These are phyloP conservation scores for Sarcophaga bullata DNA, from an alignment of 1,140 invertebrate genomes.

Conservation along the genomic window DNA sequence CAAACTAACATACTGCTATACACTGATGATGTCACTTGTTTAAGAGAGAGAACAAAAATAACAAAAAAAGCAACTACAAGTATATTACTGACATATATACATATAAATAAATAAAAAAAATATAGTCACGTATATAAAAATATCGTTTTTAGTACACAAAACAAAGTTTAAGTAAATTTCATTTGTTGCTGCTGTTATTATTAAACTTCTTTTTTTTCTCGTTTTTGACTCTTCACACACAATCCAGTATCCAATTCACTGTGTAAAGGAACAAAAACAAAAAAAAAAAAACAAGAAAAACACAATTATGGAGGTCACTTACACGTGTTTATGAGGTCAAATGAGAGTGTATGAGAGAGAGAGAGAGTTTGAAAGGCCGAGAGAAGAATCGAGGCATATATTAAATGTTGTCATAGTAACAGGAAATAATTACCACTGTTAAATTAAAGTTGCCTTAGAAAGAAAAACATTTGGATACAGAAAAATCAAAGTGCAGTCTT, in stretches of 20 bases:
- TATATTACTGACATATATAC: not conserved
- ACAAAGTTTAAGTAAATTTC: not conserved
- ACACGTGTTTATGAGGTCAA: slow-evolving; percentile 23
- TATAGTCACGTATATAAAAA: not conserved
- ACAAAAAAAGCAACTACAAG: not conserved
- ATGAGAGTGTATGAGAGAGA: not conserved
- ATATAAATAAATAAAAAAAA: slow-evolving; percentile 25
- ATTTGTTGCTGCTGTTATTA: not conserved
- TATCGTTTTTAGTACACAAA: not conserved
- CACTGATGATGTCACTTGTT: slow-evolving; percentile 38
- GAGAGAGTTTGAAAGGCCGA: no score
- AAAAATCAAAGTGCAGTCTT: no score
- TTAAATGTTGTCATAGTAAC: no score
- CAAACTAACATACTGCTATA: not conserved
- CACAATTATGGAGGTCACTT: not conserved
- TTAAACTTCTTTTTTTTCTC: not conserved
- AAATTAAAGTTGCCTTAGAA: no score
- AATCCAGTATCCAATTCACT: no score
- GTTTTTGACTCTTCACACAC: no score
- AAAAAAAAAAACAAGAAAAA: no score
- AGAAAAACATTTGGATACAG: no score
- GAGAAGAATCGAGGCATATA: no score
- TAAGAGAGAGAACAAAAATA: slow-evolving; percentile 2
- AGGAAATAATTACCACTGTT: no score
- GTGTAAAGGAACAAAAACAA: no score